phyloP scores from a whole-genome alignment of 2,113 vertebrate genomes.

The Gambusia holbrooki region DNA sequence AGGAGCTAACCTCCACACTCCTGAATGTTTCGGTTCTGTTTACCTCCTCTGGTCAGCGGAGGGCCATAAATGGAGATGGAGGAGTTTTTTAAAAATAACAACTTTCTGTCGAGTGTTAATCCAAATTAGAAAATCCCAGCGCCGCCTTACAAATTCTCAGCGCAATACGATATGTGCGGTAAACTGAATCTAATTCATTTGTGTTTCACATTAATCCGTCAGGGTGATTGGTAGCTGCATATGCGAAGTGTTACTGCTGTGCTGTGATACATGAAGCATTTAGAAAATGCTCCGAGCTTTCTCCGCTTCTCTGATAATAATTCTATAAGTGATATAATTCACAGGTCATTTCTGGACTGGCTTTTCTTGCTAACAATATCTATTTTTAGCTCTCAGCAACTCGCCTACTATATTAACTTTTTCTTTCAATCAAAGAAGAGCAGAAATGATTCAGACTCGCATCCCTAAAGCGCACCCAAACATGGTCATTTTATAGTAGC shows the following conservation, averaged over 20 bases:
- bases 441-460: conserved; percentile 36
- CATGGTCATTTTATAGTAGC: conserved; percentile 52
- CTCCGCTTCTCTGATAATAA: conserved; percentile 32
- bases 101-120: neutral
- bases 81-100: neutral
- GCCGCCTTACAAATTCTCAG: neutral
- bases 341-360: conserved; percentile 47
- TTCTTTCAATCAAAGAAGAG: conserved; percentile 53
- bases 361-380: conserved; percentile 63
- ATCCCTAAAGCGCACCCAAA: conserved; percentile 52
- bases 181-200: neutral
- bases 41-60: conserved; percentile 6
- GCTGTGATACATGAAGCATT: conserved; percentile 13
- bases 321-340: conserved; percentile 55
- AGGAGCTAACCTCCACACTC: conserved; percentile 13
- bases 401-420: conserved; percentile 58
- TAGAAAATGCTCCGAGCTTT: conserved; percentile 10
- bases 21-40: conserved; percentile 29
- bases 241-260: conserved; percentile 3
- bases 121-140: neutral
- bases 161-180: neutral
- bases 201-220: neutral
- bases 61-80: conserved; percentile 44
- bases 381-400: conserved; percentile 59
- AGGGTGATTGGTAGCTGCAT: conserved; percentile 6